Conservation (phyloP, 2,888 invertebrate genomes). For the Timandra comae region DNA sequence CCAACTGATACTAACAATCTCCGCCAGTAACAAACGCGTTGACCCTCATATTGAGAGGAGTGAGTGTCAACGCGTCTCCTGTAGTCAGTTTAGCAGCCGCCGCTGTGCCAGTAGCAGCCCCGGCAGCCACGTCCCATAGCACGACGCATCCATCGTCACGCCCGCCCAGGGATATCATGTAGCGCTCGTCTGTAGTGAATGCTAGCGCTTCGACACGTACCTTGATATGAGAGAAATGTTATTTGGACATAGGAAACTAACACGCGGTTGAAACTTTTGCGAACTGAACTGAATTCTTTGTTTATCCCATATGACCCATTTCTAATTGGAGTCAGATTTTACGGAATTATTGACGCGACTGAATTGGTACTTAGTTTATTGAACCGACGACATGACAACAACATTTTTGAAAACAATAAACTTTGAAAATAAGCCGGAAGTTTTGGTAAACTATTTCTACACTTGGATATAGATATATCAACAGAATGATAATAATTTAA, state of each 20-base stretch:
- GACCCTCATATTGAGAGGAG: slow-evolving; percentile 72
- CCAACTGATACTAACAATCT: slow-evolving; percentile 68
- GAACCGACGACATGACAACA: too few species aligned
- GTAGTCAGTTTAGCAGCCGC: slow-evolving; percentile 81
- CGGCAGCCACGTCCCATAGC: slow-evolving; percentile 85
- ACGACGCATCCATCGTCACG: slow-evolving; percentile 92
- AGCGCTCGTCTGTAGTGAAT: slow-evolving; percentile 88
- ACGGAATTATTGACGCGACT: too few species aligned
- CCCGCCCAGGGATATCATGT: slow-evolving; percentile 91
- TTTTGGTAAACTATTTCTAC: too few species aligned
- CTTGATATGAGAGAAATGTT: slow-evolving; percentile 29
- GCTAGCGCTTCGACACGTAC: slow-evolving; percentile 89
- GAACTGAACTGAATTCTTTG: too few species aligned
- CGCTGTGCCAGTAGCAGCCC: slow-evolving; percentile 78
- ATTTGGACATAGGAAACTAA: neutral
- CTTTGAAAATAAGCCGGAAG: too few species aligned
- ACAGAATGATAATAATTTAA: too few species aligned
- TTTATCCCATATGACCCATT: too few species aligned
- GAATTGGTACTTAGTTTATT: too few species aligned
- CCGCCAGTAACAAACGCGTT: slow-evolving; percentile 85
- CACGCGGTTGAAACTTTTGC: too few species aligned
- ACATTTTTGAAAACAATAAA: too few species aligned
- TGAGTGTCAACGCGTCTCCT: slow-evolving; percentile 80
- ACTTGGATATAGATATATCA: too few species aligned
- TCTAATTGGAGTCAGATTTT: too few species aligned